Percentiles rank a stretch among this genome's conserved stretches.
Conservation (phyloP, 2,113 vertebrate genomes). For the Rhynchomys soricoides region DNA sequence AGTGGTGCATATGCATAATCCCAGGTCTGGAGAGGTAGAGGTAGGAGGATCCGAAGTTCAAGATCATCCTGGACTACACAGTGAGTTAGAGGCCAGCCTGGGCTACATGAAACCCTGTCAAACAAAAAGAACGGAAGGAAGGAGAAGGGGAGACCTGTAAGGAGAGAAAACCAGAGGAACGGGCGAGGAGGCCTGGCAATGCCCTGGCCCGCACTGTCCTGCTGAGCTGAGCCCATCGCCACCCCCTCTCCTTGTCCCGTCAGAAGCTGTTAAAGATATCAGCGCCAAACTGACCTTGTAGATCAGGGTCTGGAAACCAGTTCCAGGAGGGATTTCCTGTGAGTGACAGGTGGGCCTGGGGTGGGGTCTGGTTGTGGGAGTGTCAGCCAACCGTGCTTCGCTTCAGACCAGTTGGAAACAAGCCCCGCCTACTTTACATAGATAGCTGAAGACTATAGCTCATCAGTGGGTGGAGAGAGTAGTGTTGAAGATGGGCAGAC, state of each 20-base stretch:
- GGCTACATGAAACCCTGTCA: not conserved
- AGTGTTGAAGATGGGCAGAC: too few relatives aligned
- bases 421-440: not conserved
- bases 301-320: not conserved
- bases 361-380: not conserved
- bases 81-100: not conserved
- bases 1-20: not conserved
- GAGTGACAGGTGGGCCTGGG: not conserved
- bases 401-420: not conserved
- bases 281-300: not conserved
- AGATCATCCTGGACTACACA: not conserved
- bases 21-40: not conserved
- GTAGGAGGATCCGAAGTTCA: not conserved
- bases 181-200: too few relatives aligned
- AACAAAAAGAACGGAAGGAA: not conserved
- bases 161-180: not conserved
- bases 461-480: rapidly evolving
- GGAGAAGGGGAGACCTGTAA: not conserved
- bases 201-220: not conserved
- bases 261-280: not conserved
- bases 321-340: not conserved
- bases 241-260: too few relatives aligned
- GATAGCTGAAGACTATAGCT: rapidly evolving
- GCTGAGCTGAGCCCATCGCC: not conserved
- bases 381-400: not conserved